These are phyloP conservation scores for Coleophora flavipennella DNA, from an alignment of 2,888 invertebrate species.

Conservation along the genomic window DNA sequence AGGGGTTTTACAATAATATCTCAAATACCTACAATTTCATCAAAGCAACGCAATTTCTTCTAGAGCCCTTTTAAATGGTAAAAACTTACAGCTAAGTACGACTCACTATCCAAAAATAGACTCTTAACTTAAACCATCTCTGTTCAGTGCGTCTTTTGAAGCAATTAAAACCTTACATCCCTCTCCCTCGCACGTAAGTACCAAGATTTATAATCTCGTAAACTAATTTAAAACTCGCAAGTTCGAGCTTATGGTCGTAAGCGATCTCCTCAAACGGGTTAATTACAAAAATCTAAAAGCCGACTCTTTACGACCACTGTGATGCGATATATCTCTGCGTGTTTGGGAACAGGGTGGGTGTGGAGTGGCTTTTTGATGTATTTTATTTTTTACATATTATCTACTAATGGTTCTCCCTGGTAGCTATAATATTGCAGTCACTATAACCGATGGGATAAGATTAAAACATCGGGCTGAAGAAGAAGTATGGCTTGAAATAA, in stretches of 20 bases:
- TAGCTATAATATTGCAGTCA: too few relatives aligned
- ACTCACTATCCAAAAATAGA: too few relatives aligned
- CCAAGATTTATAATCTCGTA: not conserved
- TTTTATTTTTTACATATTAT: too few relatives aligned
- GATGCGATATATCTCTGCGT: slow-evolving; percentile 14
- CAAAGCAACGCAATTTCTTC: not conserved
- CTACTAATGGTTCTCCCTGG: too few relatives aligned
- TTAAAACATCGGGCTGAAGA: too few relatives aligned
- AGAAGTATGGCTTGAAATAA: too few relatives aligned
- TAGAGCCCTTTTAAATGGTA: too few relatives aligned
- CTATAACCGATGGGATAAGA: too few relatives aligned
- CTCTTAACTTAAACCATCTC: not conserved
- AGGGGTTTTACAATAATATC: too few relatives aligned
- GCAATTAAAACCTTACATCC: not conserved
- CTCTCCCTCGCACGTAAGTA: not conserved
- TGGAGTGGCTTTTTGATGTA: slow-evolving; percentile 12
- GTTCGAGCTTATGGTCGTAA: not conserved
- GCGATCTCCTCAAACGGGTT: slow-evolving; percentile 19
- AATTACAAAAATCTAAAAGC: slow-evolving; percentile 28
- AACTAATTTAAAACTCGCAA: not conserved
- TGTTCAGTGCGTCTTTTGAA: not conserved
- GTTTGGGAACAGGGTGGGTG: slow-evolving; percentile 4
- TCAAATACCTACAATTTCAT: too few relatives aligned
- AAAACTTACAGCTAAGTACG: too few relatives aligned
- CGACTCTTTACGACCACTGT: slow-evolving; percentile 10